Conservation (phyloP, 2,888 invertebrate species). For the Tanypteryx hageni region DNA sequence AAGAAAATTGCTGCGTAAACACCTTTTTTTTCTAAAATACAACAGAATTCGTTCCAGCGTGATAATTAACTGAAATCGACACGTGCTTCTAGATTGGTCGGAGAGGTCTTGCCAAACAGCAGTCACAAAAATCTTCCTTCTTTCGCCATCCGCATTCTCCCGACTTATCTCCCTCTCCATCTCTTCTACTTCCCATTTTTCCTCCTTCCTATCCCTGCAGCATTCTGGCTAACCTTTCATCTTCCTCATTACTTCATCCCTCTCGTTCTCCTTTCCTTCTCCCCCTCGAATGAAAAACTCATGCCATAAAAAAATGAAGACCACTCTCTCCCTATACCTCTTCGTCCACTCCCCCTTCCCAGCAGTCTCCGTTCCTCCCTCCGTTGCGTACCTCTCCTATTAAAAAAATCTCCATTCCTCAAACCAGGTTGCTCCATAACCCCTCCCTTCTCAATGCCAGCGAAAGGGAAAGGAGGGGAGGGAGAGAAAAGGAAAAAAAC, state of each 20-base stretch:
- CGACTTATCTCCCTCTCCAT: too few relatives aligned
- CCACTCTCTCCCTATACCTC: not conserved
- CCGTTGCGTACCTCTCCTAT: not conserved
- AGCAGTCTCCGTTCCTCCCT: not conserved
- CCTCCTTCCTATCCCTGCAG: not conserved
- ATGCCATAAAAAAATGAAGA: not conserved
- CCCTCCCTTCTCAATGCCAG: not conserved
- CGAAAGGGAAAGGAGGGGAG: not conserved
- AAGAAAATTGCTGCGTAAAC: too few relatives aligned
- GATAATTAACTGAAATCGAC: too few relatives aligned
- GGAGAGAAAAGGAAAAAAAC: not conserved
- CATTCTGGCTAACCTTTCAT: not conserved
- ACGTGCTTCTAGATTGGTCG: too few relatives aligned
- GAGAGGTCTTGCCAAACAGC: too few relatives aligned
- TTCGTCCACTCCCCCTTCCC: not conserved
- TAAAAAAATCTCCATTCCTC: constrained; percentile 25
- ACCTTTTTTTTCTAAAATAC: too few relatives aligned
- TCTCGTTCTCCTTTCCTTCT: not conserved
- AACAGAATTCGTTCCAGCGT: too few relatives aligned
- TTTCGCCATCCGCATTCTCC: too few relatives aligned
- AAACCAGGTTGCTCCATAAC: not conserved
- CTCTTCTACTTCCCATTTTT: not conserved
- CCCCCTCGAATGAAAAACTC: not conserved
- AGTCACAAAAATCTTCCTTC: too few relatives aligned
- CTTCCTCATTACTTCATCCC: not conserved